phyloP scores from a whole-genome alignment of 2,797 vertebrate species.

The Poeciliopsis paucimaculata region DNA sequence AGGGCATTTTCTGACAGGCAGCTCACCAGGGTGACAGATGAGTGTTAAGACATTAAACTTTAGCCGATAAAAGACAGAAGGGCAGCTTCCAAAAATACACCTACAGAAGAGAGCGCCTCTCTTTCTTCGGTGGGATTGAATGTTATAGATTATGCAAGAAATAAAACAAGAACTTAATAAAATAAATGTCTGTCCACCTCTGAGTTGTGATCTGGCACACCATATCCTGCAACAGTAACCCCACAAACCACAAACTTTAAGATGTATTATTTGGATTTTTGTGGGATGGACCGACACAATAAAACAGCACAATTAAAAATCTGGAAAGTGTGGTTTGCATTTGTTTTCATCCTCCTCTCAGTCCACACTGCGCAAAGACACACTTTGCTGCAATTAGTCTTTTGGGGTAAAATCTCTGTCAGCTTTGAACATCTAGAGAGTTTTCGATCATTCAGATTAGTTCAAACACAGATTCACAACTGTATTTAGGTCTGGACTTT shows the following conservation, averaged over 20 bases:
- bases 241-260: neutral
- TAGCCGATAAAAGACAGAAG: constrained; percentile 34
- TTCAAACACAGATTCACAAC: neutral
- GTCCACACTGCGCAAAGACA: neutral
- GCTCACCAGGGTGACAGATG: constrained; percentile 50
- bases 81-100: constrained; percentile 24
- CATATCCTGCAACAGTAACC: neutral
- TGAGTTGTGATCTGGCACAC: constrained; percentile 4
- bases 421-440: neutral
- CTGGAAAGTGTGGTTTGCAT: neutral
- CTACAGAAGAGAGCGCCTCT: constrained; percentile 11
- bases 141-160: neutral
- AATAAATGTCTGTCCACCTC: constrained; percentile 4
- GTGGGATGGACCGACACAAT: neutral
- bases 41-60: constrained; percentile 45
- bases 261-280: neutral
- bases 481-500: neutral
- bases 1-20: constrained; percentile 52
- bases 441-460: neutral
- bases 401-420: neutral
- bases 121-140: constrained; percentile 6
- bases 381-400: neutral
- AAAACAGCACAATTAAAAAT: neutral
- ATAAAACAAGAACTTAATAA: constrained; percentile 9
- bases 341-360: neutral